These are phyloP conservation scores for Protomyctophum bolini DNA, from an alignment of 2,113 vertebrate genomes.

Conservation along the genomic window DNA sequence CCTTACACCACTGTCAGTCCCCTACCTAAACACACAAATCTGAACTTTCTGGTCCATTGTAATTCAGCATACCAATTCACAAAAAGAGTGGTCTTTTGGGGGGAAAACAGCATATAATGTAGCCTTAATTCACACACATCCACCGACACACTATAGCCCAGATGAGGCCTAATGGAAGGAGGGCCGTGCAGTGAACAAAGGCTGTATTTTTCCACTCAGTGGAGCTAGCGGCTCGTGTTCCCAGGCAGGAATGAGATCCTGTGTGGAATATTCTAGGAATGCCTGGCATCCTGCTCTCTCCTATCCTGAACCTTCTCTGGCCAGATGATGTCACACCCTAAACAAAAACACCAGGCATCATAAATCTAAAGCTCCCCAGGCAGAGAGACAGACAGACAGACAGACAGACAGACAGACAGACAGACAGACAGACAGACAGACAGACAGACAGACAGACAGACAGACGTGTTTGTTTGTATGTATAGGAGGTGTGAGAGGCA, in stretches of 20 bases:
- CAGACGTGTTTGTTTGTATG: no score
- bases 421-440: no score
- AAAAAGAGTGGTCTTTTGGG: no score
- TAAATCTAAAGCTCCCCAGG: conserved; percentile 14
- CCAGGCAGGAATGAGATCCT: conserved; percentile 66
- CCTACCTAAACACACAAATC: no score
- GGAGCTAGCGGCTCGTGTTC: conserved; percentile 51
- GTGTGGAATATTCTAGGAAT: conserved; percentile 70
- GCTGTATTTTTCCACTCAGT: conserved; percentile 71
- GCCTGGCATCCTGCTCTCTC: conserved; percentile 61
- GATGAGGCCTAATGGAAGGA: no score
- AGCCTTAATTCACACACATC: background rate
- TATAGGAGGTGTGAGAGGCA: no score
- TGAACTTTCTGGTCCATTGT: no score
- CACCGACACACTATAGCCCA: background rate
- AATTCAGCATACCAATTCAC: background rate
- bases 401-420: no score
- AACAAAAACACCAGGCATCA: conserved; percentile 32
- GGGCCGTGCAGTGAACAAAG: conserved; percentile 16
- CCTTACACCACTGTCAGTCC: no score
- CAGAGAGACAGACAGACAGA: conserved; percentile 6
- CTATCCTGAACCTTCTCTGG: conserved; percentile 27
- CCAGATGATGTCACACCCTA: conserved; percentile 62
- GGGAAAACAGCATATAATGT: background rate
- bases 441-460: no score